Evolutionary conservation across 2,797 vertebrate species (phyloP).

Genomic region (Simalia tracyae): DNA sequence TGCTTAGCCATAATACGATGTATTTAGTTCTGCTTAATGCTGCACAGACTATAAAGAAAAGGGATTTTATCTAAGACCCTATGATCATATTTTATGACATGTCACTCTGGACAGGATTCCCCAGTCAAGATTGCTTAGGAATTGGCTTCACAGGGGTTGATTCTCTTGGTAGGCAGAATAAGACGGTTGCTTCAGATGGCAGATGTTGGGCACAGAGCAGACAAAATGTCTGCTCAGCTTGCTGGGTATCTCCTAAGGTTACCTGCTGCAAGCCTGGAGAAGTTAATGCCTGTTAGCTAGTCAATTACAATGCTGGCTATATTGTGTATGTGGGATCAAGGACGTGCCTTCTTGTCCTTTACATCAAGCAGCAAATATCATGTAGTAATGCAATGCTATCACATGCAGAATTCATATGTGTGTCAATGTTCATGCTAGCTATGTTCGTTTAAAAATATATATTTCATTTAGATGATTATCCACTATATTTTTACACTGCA

Average conservation of each 20-base stretch:
- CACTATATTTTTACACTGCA: constrained; percentile 2
- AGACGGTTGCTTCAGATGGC: not conserved
- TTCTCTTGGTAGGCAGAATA: not conserved
- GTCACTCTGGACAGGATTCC: not conserved
- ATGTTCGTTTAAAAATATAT: not conserved
- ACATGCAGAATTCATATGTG: not conserved
- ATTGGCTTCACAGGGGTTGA: not conserved
- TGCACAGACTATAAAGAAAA: not conserved
- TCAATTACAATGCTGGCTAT: not conserved
- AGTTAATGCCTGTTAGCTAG: not conserved
- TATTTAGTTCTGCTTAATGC: not conserved
- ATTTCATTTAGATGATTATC: not conserved
- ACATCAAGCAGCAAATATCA: not conserved
- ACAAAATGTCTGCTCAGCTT: not conserved
- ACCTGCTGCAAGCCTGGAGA: not conserved
- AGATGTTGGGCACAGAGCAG: not conserved
- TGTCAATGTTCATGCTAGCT: constrained; percentile 18
- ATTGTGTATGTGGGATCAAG: not conserved
- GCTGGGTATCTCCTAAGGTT: not conserved
- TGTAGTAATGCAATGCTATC: constrained; percentile 15
- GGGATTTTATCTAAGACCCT: not conserved
- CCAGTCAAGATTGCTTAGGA: not conserved
- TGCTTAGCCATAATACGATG: not conserved
- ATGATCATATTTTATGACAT: not conserved
- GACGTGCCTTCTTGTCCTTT: not conserved